Evolutionary conservation across 2,888 invertebrate species (phyloP), one percentile per base, ranked within the genome.

Genomic region (Parthenolecanium corni): DNA sequence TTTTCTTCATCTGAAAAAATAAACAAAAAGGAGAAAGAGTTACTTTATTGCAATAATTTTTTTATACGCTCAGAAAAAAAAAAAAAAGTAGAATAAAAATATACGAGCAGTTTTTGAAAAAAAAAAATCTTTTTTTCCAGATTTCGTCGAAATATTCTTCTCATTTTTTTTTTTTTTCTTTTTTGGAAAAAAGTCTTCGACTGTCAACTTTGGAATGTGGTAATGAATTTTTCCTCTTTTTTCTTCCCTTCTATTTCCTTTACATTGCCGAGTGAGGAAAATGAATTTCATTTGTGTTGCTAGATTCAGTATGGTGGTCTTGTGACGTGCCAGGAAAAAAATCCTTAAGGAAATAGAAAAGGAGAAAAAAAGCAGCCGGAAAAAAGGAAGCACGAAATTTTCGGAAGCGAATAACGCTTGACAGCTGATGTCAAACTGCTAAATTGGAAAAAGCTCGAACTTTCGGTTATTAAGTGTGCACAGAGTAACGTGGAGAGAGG

Each of bases 401-500:
- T 46, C 38, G 47, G 31, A 31, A 49, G 49, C 49, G 58, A 46
- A 42, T 47, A 46, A 47, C 49, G 58, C 58, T 49, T 58, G 58
- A 58, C 58, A 58, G 58, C 58, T 58, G 31, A 58, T 58, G 58
- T 58, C 58, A 58, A 58, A 58, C 58, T 58, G 46, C 49, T 58
- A 58, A 58, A 58, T 58, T 58, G 58, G 58, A 47, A 58, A 58
- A 58, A 58, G 49, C 58, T 16, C 47, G 49, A 20, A 23, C 58
- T 58, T 49, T 58, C 31, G 38, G 58, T 47, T 58, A 46, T 38
- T 36, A 58, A 46, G 58, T 58, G 31, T 36, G 47, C 46, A 49
- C 47, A 58, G 21, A 44, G 46, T 54, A 38, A 25, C 24, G 25
- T 42, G 44, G 25, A 44, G 44, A 56, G 25, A 24, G 46, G 31